These are phyloP conservation scores for Microctenopoma stevenorrisi DNA, from an alignment of 2,797 vertebrate species.

Conservation along the genomic window DNA sequence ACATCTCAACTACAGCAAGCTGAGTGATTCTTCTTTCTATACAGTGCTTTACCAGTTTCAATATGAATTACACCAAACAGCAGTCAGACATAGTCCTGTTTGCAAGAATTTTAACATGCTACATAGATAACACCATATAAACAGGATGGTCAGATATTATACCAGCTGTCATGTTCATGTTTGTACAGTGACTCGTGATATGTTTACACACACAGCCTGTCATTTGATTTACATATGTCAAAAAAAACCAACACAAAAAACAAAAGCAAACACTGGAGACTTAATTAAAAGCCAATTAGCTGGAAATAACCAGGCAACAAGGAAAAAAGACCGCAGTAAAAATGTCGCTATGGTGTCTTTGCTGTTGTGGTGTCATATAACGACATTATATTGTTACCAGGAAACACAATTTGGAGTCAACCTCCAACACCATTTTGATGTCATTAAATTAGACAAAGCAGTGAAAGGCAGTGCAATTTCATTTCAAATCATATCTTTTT, in stretches of 20 bases:
- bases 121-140: not conserved
- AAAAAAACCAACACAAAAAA: not conserved
- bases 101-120: not conserved
- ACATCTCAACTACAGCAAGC: not conserved
- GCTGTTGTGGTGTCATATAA: not conserved
- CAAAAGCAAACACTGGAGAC: not conserved
- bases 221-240: too few species aligned
- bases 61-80: not conserved
- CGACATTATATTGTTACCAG: not conserved
- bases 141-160: too few species aligned
- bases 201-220: not conserved
- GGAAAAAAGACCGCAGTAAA: not conserved
- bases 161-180: too few species aligned
- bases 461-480: constrained; percentile 15
- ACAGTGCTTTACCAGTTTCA: not conserved
- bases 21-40: not conserved
- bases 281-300: not conserved
- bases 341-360: not conserved
- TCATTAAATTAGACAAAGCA: constrained; percentile 42
- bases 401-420: not conserved
- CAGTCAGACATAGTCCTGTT: not conserved
- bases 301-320: not conserved
- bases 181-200: not conserved
- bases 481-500: constrained; percentile 21
- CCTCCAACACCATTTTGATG: not conserved